Evolutionary conservation across 30 jellyfish, hydroid and myxozoan species (phyloP).

Genomic region (Rhopilema esculentum): DNA sequence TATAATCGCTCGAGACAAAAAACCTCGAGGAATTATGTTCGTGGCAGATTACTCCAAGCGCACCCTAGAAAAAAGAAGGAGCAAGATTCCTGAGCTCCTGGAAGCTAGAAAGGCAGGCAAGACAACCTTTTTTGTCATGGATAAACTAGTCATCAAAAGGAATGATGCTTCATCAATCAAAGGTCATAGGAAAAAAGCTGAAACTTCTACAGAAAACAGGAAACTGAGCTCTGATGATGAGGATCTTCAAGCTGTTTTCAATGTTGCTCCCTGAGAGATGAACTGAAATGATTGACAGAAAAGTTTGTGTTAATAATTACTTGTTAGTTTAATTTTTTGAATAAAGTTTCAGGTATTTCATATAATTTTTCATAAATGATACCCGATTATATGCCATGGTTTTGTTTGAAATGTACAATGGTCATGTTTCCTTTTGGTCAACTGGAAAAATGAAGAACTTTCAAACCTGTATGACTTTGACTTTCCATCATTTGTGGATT

Average conservation of each 20-base stretch:
- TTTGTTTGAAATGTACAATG: slow-evolving; percentile 29
- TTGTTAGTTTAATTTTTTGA: neutral
- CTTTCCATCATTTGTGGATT: slow-evolving; percentile 57
- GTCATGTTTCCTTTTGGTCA: slow-evolving; percentile 60
- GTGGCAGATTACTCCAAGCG: slow-evolving; percentile 12
- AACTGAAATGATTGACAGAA: too few species aligned
- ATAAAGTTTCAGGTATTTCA: slow-evolving; percentile 6
- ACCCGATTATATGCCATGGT: slow-evolving; percentile 54
- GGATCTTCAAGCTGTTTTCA: neutral
- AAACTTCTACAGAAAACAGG: neutral
- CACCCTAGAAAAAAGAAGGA: slow-evolving; percentile 18
- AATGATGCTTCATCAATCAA: neutral
- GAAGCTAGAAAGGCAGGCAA: slow-evolving; percentile 41
- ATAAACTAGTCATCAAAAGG: neutral
- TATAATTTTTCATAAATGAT: slow-evolving; percentile 18
- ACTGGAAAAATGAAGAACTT: slow-evolving; percentile 39
- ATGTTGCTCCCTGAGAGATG: too few species aligned
- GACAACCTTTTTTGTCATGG: slow-evolving; percentile 17
- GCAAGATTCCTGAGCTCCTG: slow-evolving; percentile 26
- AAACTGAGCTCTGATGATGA: neutral
- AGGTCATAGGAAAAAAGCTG: neutral
- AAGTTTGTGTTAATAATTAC: too few species aligned
- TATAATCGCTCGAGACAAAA: slow-evolving; percentile 15
- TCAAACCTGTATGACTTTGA: slow-evolving; percentile 44
- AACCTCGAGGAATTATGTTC: slow-evolving; percentile 28